phyloP scores from a whole-genome alignment of 2,797 vertebrate genomes.

The Sebastes nivosus region DNA sequence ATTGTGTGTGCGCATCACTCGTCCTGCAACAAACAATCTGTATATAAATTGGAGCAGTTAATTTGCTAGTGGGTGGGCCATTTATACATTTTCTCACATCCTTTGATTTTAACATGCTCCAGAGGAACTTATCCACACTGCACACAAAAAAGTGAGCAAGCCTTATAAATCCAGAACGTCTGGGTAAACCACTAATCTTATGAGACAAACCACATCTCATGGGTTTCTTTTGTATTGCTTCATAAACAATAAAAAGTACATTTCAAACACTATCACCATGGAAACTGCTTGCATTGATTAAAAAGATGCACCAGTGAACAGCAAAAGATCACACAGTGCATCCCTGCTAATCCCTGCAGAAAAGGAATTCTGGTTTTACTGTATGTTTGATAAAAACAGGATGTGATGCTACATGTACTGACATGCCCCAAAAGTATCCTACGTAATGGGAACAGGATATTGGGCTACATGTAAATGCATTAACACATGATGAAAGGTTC shows the following conservation, averaged over 20 bases:
- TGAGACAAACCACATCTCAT: neutral
- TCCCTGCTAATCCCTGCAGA: neutral
- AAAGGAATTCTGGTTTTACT: neutral
- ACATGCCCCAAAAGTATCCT: constrained; percentile 7
- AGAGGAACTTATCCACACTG: neutral
- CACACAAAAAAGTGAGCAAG: neutral
- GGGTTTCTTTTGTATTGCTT: constrained; percentile 1
- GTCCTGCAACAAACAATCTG: neutral
- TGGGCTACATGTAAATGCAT: constrained; percentile 6
- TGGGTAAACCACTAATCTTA: constrained; percentile 11
- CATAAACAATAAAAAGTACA: constrained; percentile 5
- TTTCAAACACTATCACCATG: constrained; percentile 33
- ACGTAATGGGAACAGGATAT: constrained; percentile 26
- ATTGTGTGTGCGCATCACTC: neutral
- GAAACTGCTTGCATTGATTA: constrained; percentile 21
- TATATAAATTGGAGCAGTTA: neutral
- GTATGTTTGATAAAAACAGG: constrained; percentile 8
- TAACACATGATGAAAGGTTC: constrained; percentile 18
- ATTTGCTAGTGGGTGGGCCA: neutral
- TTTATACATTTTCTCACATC: neutral
- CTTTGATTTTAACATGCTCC: neutral
- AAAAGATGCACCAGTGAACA: neutral
- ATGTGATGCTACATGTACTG: neutral
- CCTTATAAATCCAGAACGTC: neutral
- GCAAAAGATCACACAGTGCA: constrained; percentile 6